Percentiles rank a stretch among this genome's conserved stretches.
Conservation (phyloP, 2,797 vertebrate species). For the Pangasius krempfi region DNA sequence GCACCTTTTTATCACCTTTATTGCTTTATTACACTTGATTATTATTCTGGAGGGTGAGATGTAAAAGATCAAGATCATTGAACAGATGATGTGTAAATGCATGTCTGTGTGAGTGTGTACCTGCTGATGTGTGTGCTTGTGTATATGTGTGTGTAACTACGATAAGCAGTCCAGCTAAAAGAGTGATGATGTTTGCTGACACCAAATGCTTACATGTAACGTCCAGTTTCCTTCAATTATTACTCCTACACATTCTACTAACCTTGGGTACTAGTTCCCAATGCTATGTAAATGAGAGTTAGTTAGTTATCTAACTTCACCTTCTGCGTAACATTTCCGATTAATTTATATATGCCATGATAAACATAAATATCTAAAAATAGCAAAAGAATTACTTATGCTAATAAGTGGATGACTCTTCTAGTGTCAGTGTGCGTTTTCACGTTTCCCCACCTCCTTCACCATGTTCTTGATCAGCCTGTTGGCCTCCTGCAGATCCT, state of each 20-base stretch:
- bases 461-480: constrained; percentile 99
- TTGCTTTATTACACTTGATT: not conserved
- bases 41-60: not conserved
- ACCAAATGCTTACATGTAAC: not conserved
- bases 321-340: not conserved
- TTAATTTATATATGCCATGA: not conserved
- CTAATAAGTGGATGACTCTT: not conserved
- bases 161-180: not conserved
- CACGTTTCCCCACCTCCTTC: constrained; percentile 86
- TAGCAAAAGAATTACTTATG: not conserved
- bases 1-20: not conserved
- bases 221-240: not conserved
- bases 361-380: not conserved
- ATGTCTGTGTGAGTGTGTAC: not conserved
- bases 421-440: no score
- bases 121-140: not conserved
- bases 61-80: not conserved
- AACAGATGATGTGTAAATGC: not conserved
- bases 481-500: constrained; percentile 96
- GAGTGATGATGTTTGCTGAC: not conserved
- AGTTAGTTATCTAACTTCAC: not conserved
- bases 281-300: not conserved
- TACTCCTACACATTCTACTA: not conserved
- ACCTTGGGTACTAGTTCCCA: not conserved
- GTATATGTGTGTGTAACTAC: not conserved